Evolutionary conservation across 2,797 vertebrate species (phyloP), one percentile per base, ranked within the genome.

Genomic region (Sebastes goodei): DNA sequence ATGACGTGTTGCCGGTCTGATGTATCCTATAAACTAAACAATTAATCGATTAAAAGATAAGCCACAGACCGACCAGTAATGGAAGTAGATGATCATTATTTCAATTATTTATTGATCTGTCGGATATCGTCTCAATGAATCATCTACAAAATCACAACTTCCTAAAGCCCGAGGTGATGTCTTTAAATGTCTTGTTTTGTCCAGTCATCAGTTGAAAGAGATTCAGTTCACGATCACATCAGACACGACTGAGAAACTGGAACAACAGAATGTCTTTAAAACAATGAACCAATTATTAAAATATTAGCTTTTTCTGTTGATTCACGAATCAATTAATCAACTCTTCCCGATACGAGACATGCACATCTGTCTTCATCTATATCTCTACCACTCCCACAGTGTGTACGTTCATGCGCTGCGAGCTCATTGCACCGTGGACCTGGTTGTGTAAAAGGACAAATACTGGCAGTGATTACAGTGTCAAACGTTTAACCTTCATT

Each of bases 381-480:
- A 57, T 56, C 25, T 71, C 61, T 6, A 21, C 55, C 6, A 11
- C 32, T 23, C n/a, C 6, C 11, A 30, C 29, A 38, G 20, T 67
- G 21, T 59, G 32, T 35, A 10, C 21, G 53, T 57, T 33, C 1
- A 7, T 30, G 29, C 21, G 17, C 17, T 77, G 20, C 6, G 23
- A 30, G 11, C 7, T 42, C 20, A 32, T 29, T 63, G 35, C 46
- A 60, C 27, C 61, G 30, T 66, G 5, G 30, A 56, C 42, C 20
- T 27, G 7, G 7, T 38, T 33, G 21, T 21, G 8, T 62, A 15
- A 86, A 68, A 72, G 55, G 3, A 76, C 38, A 79, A 88, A 74
- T 68, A 73, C 68, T 57, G 49, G 23, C 67, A 59, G 62, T 21
- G 62, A 81, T 78, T 59, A 67, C 17, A 49, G 9, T 38, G 75